Evolutionary conservation across 2,797 vertebrate species (phyloP), one percentile per base, ranked within the genome.

Genomic region (Okamejei kenojei): DNA sequence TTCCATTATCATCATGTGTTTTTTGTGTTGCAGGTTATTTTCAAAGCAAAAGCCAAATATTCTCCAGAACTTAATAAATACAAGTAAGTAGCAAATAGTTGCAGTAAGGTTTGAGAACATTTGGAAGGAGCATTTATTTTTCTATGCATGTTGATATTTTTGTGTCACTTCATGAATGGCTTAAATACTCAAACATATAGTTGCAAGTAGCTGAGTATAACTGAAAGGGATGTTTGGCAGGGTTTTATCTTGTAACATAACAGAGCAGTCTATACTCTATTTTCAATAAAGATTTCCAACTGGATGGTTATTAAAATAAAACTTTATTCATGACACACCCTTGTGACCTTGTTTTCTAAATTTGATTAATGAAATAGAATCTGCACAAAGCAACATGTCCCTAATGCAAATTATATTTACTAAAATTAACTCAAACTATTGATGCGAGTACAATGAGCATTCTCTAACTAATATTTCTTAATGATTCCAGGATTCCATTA

Each of bases 61-160:
- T 98, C 98, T 74, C 97, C 98, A 93, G 98, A 99, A 94, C 97
- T 98, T 96, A 97, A 97, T 96, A 99, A 98, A 96, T 98, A 98
- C 97, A 99, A 97, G 98, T 99, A 97, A 98, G 97, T 97, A 93
- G 19, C 21, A 86, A 32, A 9, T 61, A 17, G 21, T 35, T 45
- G 1, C 10, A 29, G 15, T 23, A 74, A n/a, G 76, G 19, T 58
- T 19, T 84, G 81, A 71, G 35, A 21, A 15, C 8, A 45, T 93
- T 61, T 79, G 21, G 23, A 54, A 73, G 23, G 68, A 58, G n/a
- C 71, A 90, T 35, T 54, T 71, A 74, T 90, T 29, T 93, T 74
- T 6, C 45, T 54, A 54, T 61, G 26, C 45, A 7, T 61, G 61
- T 21, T 26, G 17, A 23, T 26, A 84, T 88, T 35, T 45, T 54